Conservation (phyloP, 2,888 invertebrate genomes). For the Amblyteles armatorius region DNA sequence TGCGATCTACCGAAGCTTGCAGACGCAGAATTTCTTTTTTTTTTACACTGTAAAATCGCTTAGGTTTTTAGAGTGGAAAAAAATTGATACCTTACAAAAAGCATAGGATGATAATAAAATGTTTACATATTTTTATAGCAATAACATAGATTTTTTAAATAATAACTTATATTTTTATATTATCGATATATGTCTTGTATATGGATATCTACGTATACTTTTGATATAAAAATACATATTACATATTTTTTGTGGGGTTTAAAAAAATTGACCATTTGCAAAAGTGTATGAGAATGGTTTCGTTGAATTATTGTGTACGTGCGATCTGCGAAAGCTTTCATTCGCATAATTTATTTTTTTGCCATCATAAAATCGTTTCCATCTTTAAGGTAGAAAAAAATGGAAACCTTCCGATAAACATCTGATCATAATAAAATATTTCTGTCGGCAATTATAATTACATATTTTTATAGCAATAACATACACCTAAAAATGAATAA, state of each 20-base stretch:
- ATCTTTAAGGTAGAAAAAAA: neutral
- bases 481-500: too few species aligned
- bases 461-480: neutral
- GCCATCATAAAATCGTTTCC: neutral
- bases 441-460: neutral
- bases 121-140: neutral
- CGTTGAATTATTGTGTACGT: conserved; percentile 5
- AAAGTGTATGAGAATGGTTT: conserved; percentile 21
- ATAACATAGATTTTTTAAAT: neutral
- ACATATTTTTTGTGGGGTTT: too few species aligned
- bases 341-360: neutral
- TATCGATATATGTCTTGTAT: too few species aligned
- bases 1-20: neutral
- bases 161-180: too few species aligned
- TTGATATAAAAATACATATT: too few species aligned
- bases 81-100: too few species aligned
- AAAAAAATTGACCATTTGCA: neutral
- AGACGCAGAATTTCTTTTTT: neutral
- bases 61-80: neutral
- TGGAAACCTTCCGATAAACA: too few species aligned
- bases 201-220: too few species aligned
- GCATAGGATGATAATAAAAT: too few species aligned
- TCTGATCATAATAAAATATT: too few species aligned
- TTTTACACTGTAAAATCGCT: neutral
- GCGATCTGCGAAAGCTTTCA: neutral